These are phyloP conservation scores for Tillus elongatus DNA, from an alignment of 2,888 invertebrate species.

Conservation along the genomic window DNA sequence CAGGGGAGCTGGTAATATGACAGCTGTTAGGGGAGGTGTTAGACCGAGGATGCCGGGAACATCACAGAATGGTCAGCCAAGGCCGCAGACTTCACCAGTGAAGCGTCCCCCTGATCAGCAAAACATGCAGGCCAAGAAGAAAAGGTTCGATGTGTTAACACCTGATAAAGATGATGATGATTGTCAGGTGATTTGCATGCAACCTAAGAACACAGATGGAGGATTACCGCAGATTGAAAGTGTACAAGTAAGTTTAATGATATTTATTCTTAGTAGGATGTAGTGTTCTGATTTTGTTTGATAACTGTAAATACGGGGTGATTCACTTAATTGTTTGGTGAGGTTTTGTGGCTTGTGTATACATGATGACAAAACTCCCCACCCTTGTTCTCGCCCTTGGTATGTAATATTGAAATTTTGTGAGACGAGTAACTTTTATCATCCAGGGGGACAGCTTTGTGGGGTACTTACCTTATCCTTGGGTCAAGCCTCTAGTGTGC, in stretches of 20 bases:
- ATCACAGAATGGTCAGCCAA: constrained; percentile 21
- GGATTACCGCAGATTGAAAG: constrained; percentile 62
- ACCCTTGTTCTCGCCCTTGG: too few species aligned
- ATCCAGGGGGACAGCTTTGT: too few species aligned
- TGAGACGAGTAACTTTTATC: too few species aligned
- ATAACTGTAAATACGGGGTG: too few species aligned
- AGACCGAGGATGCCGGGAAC: constrained; percentile 24
- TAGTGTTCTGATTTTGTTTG: constrained; percentile 20
- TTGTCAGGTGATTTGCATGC: constrained; percentile 66
- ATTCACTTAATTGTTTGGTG: too few species aligned
- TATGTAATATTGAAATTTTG: too few species aligned
- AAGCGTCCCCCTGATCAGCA: constrained; percentile 36
- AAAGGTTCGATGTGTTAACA: constrained; percentile 54
- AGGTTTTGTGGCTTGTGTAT: too few species aligned
- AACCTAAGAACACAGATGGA: constrained; percentile 58
- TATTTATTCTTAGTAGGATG: constrained; percentile 6
- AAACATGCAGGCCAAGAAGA: constrained; percentile 38
- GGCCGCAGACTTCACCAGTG: constrained; percentile 25
- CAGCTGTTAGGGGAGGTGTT: constrained; percentile 15
- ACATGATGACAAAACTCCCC: too few species aligned
- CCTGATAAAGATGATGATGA: constrained; percentile 67
- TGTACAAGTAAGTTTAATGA: constrained; percentile 50
- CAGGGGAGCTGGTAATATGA: constrained; percentile 22
- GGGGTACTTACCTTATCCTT: too few species aligned
- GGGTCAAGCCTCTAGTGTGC: too few species aligned